A percentile compares a stretch with the other conserved stretches of the same genome.
These are phyloP conservation scores for Eupithecia centaureata DNA, from an alignment of 2,888 invertebrate species.

Conservation along the genomic window DNA sequence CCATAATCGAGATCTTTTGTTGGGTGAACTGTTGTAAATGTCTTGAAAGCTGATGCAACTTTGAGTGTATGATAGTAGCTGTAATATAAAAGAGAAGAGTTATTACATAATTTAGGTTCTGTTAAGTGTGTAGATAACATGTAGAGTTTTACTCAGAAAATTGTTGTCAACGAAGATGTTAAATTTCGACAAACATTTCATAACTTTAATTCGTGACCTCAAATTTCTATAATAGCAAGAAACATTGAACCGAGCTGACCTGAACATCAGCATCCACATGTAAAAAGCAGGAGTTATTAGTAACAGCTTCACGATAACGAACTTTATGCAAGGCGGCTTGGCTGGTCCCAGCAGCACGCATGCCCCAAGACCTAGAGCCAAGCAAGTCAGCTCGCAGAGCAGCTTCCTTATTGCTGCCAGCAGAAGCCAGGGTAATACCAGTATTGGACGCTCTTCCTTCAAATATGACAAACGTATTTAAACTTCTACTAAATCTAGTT, in stretches of 20 bases:
- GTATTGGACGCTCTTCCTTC: slow-evolving; percentile 79
- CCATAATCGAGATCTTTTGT: slow-evolving; percentile 65
- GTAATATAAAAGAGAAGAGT: slow-evolving; percentile 29
- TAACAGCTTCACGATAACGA: slow-evolving; percentile 73
- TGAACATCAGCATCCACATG: slow-evolving; percentile 78
- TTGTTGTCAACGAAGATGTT: background rate
- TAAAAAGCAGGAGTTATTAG: slow-evolving; percentile 78
- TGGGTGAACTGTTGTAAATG: slow-evolving; percentile 59
- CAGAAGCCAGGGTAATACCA: slow-evolving; percentile 81
- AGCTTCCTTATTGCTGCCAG: slow-evolving; percentile 77
- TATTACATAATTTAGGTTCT: background rate
- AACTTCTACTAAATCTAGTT: background rate
- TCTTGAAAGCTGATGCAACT: slow-evolving; percentile 67
- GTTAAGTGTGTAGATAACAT: too few relatives aligned
- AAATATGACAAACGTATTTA: slow-evolving; percentile 1
- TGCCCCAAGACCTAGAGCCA: slow-evolving; percentile 75
- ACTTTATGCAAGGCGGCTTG: slow-evolving; percentile 76
- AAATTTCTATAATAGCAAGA: slow-evolving; percentile 2
- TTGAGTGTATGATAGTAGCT: slow-evolving; percentile 73
- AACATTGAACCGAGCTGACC: slow-evolving; percentile 53
- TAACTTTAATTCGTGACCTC: background rate
- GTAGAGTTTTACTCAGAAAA: background rate
- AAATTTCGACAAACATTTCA: background rate
- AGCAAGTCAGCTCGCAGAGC: slow-evolving; percentile 72
- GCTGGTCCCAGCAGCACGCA: slow-evolving; percentile 77